Percentiles rank a stretch among this genome's conserved stretches.
Evolutionary conservation across 2,888 invertebrate genomes (phyloP).

Genomic region (Rapana venosa): DNA sequence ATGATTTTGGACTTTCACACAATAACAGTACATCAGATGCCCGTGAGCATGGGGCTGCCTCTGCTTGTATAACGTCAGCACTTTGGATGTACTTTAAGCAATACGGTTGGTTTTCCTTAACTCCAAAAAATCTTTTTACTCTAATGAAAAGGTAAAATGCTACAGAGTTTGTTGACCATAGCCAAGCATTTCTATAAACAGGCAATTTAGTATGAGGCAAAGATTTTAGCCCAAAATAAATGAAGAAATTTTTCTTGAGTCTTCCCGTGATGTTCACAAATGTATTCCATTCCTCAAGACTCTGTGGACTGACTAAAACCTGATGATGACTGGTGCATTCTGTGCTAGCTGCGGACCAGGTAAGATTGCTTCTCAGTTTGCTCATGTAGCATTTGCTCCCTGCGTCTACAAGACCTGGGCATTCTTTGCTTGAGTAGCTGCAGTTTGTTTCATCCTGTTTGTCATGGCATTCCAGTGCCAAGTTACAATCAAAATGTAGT

Average conservation of each 20-base stretch:
- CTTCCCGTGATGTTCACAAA: background rate
- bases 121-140: too few relatives aligned
- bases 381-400: background rate
- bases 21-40: background rate
- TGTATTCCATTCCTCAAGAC: background rate
- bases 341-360: background rate
- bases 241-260: background rate
- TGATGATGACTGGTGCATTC: background rate
- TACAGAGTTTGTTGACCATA: background rate
- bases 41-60: background rate
- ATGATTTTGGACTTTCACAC: background rate
- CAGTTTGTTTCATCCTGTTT: background rate
- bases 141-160: background rate
- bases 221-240: background rate
- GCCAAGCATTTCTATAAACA: background rate
- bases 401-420: background rate
- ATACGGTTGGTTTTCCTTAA: too few relatives aligned
- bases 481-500: slow-evolving; percentile 2
- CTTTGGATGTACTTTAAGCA: too few relatives aligned
- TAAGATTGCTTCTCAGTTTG: background rate
- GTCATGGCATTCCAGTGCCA: background rate
- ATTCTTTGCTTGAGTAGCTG: background rate
- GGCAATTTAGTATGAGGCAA: too few relatives aligned
- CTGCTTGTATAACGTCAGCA: too few relatives aligned
- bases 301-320: background rate